A percentile compares a stretch with the other conserved stretches of the same genome.
Evolutionary conservation across 2,113 vertebrate genomes (phyloP).

Genomic region (Psittacula cyanocephala): DNA sequence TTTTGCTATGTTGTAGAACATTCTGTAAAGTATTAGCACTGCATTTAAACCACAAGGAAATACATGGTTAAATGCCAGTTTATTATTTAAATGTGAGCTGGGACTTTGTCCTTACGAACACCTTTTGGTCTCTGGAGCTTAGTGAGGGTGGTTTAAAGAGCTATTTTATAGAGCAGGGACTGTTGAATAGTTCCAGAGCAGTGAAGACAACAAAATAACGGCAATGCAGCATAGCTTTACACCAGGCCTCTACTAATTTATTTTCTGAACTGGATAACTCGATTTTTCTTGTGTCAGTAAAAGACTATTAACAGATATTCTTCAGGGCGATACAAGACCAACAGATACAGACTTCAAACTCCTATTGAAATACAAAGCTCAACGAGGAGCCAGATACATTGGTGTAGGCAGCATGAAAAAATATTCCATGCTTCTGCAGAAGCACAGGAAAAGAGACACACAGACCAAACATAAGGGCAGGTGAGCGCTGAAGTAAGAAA

Average conservation of each 20-base stretch:
- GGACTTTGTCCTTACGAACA: not conserved
- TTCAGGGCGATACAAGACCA: not conserved
- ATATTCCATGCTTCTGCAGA: not conserved
- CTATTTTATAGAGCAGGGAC: not conserved
- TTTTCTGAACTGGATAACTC: not conserved
- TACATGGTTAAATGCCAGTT: not conserved
- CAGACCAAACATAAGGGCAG: not conserved
- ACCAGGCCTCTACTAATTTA: not conserved
- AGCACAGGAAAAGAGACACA: not conserved
- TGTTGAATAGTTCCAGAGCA: not conserved
- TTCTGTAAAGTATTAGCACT: not conserved
- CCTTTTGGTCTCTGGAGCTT: not conserved
- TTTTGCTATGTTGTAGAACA: not conserved
- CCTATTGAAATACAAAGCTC: not conserved
- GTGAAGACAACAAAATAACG: not conserved
- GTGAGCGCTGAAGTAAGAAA: not conserved
- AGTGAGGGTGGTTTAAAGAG: not conserved
- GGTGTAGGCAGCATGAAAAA: not conserved
- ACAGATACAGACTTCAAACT: not conserved
- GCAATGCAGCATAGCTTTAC: not conserved
- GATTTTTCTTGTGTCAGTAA: not conserved
- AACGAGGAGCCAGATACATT: not conserved
- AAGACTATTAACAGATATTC: not conserved
- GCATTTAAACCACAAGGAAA: conserved; percentile 25
- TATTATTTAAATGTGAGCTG: not conserved